Percentiles rank a stretch among this genome's conserved stretches.
Evolutionary conservation across 2,888 invertebrate genomes (phyloP).

Genomic region (Volucella zonaria): DNA sequence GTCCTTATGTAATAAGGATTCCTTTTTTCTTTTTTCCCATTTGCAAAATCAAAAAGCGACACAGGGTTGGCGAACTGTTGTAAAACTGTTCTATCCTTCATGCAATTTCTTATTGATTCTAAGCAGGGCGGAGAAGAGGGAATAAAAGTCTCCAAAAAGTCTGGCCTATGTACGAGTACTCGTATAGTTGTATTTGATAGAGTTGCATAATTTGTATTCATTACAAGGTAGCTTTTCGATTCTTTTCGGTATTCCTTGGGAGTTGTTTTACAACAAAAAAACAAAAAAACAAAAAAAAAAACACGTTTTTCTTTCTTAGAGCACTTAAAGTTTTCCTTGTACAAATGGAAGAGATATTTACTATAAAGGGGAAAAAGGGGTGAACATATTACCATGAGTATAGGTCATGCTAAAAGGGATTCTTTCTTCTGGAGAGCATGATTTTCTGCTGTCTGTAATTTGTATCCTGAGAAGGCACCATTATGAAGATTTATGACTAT

Average conservation of each 20-base stretch:
- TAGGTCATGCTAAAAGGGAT: conserved; percentile 67
- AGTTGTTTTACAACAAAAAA: too few relatives aligned
- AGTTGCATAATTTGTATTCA: conserved; percentile 66
- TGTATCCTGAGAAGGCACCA: too few relatives aligned
- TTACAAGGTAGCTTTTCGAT: conserved; percentile 10
- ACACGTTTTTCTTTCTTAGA: not conserved
- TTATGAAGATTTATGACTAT: too few relatives aligned
- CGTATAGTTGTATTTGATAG: conserved; percentile 18
- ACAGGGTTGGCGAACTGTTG: conserved; percentile 69
- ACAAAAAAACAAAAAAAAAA: not conserved
- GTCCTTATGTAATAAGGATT: conserved; percentile 61
- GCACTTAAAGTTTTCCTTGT: conserved; percentile 2
- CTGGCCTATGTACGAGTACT: conserved; percentile 33
- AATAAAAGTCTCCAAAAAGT: conserved; percentile 67
- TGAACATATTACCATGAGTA: conserved; percentile 55
- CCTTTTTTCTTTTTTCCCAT: not conserved
- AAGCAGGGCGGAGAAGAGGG: conserved; percentile 18
- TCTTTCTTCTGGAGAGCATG: not conserved
- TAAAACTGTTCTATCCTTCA: conserved; percentile 7
- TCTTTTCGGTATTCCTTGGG: too few relatives aligned
- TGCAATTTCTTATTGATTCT: conserved; percentile 49
- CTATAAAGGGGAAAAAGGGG: conserved; percentile 45
- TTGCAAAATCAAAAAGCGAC: conserved; percentile 25
- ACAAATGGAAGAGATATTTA: not conserved
- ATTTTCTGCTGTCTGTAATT: not conserved